Percentiles rank a stretch among this genome's conserved stretches.
These are phyloP conservation scores for Sphaerophoria rueppellii DNA, from an alignment of 2,888 invertebrate species.

Conservation along the genomic window DNA sequence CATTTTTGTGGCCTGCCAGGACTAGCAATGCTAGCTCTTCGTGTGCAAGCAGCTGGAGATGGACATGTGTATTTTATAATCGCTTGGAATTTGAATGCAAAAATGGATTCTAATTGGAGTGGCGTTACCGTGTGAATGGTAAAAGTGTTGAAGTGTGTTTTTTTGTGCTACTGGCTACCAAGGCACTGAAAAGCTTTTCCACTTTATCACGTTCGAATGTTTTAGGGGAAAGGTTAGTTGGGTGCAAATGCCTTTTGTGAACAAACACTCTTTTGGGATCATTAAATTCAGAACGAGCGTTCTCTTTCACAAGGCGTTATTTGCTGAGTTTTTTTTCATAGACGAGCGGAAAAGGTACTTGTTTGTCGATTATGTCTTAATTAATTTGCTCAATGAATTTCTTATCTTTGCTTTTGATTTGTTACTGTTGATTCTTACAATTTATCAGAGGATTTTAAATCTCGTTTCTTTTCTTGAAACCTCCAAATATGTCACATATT, in stretches of 20 bases:
- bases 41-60: neutral
- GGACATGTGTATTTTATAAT: slow-evolving; percentile 44
- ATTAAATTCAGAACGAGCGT: slow-evolving; percentile 33
- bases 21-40: slow-evolving; percentile 1
- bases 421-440: too few species aligned
- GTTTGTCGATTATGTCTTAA: slow-evolving; percentile 3
- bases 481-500: too few species aligned
- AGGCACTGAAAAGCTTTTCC: slow-evolving; percentile 12
- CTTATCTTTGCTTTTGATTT: neutral
- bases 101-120: slow-evolving; percentile 64
- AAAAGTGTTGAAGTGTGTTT: slow-evolving; percentile 50
- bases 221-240: slow-evolving; percentile 9
- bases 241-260: slow-evolving; percentile 13
- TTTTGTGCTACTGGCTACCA: slow-evolving; percentile 10
- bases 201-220: slow-evolving; percentile 63
- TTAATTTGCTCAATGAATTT: neutral
- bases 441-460: too few species aligned
- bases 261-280: slow-evolving; percentile 30
- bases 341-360: neutral
- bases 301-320: neutral
- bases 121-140: slow-evolving; percentile 33
- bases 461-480: too few species aligned
- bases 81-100: slow-evolving; percentile 43
- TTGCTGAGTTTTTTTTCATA: neutral
- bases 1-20: neutral